phyloP scores from a whole-genome alignment of 1,140 invertebrate genomes.

The Drosophila ercepeae region DNA sequence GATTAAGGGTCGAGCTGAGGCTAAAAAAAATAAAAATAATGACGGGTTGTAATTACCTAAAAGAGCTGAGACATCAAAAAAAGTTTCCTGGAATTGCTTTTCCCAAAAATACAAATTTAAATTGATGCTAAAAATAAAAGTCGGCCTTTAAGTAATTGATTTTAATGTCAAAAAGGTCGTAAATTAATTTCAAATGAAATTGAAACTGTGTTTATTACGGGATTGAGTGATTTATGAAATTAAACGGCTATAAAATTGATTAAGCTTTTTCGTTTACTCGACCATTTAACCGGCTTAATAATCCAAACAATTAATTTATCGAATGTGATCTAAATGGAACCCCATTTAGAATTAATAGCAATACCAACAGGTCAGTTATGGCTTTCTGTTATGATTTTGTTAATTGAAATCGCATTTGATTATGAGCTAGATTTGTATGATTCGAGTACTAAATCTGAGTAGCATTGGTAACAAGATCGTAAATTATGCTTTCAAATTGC shows the following conservation, averaged over 20 bases:
- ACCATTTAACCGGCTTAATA: slow-evolving; percentile 7
- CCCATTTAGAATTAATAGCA: slow-evolving; percentile 7
- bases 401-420: slow-evolving; percentile 15
- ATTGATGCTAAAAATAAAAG: not conserved
- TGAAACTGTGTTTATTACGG: not conserved
- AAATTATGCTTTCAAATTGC: slow-evolving; percentile 34
- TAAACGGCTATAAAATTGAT: slow-evolving; percentile 1
- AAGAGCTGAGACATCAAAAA: slow-evolving; percentile 14
- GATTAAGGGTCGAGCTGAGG: slow-evolving; percentile 31
- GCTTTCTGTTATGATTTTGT: slow-evolving; percentile 8
- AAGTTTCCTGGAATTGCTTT: not conserved
- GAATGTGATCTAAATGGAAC: slow-evolving; percentile 23
- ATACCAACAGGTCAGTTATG: slow-evolving; percentile 3
- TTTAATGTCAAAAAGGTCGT: not conserved
- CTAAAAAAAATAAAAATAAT: slow-evolving; percentile 17
- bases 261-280: not conserved
- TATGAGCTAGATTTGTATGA: not conserved
- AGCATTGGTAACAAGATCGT: slow-evolving; percentile 17
- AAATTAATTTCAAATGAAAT: not conserved
- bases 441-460: slow-evolving; percentile 2
- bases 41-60: slow-evolving; percentile 21
- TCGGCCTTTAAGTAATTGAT: not conserved
- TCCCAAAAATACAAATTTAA: not conserved
- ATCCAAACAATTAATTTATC: slow-evolving; percentile 28
- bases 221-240: slow-evolving; percentile 10